phyloP scores from a whole-genome alignment of 2,797 vertebrate species.

The Chaunax sp. region DNA sequence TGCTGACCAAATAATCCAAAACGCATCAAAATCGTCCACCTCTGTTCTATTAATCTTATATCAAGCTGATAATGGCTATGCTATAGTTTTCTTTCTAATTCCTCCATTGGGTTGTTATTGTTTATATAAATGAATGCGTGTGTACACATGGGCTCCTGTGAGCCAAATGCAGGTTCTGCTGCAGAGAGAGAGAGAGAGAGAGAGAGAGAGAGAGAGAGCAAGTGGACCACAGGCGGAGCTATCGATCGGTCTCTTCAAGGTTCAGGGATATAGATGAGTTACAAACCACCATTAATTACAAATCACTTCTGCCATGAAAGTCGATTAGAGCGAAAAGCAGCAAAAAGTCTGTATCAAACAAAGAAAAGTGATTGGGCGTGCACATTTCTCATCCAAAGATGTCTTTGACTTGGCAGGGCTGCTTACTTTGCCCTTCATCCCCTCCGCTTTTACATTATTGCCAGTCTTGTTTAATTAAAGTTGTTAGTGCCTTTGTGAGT shows the following conservation, averaged over 20 bases:
- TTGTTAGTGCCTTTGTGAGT: slow-evolving; percentile 32
- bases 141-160: slow-evolving; percentile 23
- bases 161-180: slow-evolving; percentile 35
- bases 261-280: slow-evolving; percentile 80
- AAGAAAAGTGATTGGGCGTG: slow-evolving; percentile 65
- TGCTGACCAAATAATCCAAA: background rate
- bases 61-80: background rate
- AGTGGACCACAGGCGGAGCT: slow-evolving; percentile 69
- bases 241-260: slow-evolving; percentile 81
- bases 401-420: slow-evolving; percentile 24
- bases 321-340: slow-evolving; percentile 73
- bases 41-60: no score
- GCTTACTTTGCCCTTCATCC: slow-evolving; percentile 37
- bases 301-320: slow-evolving; percentile 82
- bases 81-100: background rate
- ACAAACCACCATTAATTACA: slow-evolving; percentile 85
- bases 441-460: slow-evolving; percentile 21
- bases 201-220: slow-evolving; percentile 22
- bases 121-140: slow-evolving; percentile 11
- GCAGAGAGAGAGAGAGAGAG: slow-evolving; percentile 36
- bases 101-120: background rate
- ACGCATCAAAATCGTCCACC: no score
- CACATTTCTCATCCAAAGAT: slow-evolving; percentile 60
- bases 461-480: slow-evolving; percentile 52
- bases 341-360: slow-evolving; percentile 70